Conservation (phyloP, 2,113 vertebrate species). For the Oplegnathus fasciatus region DNA sequence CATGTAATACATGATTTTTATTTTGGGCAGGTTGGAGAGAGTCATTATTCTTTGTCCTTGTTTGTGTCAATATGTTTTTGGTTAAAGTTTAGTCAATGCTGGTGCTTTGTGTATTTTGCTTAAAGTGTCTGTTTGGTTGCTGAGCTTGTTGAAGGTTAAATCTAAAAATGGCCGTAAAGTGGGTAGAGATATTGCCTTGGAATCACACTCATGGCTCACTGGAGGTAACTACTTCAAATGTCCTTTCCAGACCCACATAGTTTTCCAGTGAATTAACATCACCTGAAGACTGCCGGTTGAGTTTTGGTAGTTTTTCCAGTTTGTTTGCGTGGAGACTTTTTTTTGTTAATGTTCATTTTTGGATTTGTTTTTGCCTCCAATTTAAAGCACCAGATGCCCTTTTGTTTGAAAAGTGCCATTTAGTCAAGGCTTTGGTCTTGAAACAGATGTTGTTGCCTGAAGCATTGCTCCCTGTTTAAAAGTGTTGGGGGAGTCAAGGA, state of each 20-base stretch:
- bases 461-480: background rate
- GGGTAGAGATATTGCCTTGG: too few relatives aligned
- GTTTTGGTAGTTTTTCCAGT: background rate
- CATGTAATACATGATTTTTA: too few relatives aligned
- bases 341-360: background rate
- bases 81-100: background rate
- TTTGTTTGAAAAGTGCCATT: too few relatives aligned
- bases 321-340: too few relatives aligned
- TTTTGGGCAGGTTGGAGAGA: too few relatives aligned
- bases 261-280: too few relatives aligned
- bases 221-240: background rate
- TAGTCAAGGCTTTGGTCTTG: background rate
- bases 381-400: background rate
- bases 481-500: background rate
- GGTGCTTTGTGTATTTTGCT: background rate
- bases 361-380: background rate
- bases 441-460: too few relatives aligned
- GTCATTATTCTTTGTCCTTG: background rate
- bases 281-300: too few relatives aligned
- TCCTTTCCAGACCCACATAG: background rate
- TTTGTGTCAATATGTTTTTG: background rate
- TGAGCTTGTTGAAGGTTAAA: too few relatives aligned
- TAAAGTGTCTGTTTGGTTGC: background rate
- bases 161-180: too few relatives aligned
- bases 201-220: too few relatives aligned